phyloP scores from a whole-genome alignment of 2,797 vertebrate species.

The Ctenosaura bakeri region DNA sequence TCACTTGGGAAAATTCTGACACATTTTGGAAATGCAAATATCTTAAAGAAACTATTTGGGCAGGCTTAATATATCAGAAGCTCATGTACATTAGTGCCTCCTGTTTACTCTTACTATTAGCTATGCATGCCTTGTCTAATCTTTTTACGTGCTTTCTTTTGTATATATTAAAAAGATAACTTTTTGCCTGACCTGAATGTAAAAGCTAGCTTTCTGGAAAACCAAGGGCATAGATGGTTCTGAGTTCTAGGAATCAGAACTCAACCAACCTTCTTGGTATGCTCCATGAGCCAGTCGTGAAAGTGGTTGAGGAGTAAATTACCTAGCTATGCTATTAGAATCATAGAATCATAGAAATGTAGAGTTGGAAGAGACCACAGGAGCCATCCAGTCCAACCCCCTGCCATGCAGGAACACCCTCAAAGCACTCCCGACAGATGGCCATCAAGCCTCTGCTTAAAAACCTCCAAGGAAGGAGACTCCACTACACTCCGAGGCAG shows the following conservation, averaged over 20 bases:
- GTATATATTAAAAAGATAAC: not conserved
- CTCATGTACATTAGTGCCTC: not conserved
- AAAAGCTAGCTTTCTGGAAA: too few species aligned
- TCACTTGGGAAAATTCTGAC: not conserved
- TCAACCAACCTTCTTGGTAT: not conserved
- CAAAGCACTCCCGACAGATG: too few species aligned
- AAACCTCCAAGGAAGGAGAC: too few species aligned
- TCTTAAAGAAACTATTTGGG: not conserved
- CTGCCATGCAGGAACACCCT: too few species aligned
- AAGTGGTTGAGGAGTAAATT: not conserved
- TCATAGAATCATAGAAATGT: too few species aligned
- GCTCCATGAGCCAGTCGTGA: not conserved
- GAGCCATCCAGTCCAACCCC: too few species aligned
- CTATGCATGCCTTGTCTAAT: not conserved
- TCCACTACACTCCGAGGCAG: too few species aligned
- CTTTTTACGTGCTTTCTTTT: not conserved
- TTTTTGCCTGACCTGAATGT: not conserved
- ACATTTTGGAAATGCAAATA: not conserved
- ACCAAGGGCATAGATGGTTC: too few species aligned
- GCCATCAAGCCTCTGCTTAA: too few species aligned
- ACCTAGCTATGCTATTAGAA: not conserved
- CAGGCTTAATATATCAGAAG: not conserved
- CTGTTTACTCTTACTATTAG: not conserved
- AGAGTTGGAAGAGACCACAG: too few species aligned
- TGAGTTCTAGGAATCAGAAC: not conserved